A percentile compares a stretch with the other conserved stretches of the same genome.
phyloP scores from a whole-genome alignment of 1,140 invertebrate species.

The Bacillus rossius region DNA sequence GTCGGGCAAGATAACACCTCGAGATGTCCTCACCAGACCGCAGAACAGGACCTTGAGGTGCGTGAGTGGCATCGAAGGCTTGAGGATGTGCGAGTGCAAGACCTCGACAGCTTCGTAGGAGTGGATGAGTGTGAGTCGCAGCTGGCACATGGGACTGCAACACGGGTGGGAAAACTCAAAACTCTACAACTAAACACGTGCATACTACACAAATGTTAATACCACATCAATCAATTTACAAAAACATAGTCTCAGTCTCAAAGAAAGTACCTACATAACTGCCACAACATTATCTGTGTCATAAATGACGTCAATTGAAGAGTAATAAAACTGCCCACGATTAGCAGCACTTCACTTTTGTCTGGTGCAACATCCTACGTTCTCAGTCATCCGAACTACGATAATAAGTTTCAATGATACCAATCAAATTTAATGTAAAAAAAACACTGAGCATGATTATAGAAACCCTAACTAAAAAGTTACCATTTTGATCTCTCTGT shows the following conservation, averaged over 20 bases:
- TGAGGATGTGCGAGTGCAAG: constrained; percentile 56
- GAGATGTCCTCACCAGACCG: constrained; percentile 48
- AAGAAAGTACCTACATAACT: background rate
- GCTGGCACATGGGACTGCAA: constrained; percentile 52
- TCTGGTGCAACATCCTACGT: no score
- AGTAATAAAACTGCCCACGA: no score
- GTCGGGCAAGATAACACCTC: background rate
- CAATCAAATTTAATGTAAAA: no score
- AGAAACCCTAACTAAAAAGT: no score
- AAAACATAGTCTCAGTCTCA: background rate
- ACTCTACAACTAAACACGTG: no score
- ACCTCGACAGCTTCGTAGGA: constrained; percentile 59
- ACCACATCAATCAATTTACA: background rate
- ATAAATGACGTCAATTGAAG: no score
- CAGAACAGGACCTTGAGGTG: constrained; percentile 72
- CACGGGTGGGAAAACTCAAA: constrained; percentile 22
- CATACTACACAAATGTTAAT: background rate
- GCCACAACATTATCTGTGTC: no score
- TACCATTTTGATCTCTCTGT: no score
- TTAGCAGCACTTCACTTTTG: no score
- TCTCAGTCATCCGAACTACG: no score
- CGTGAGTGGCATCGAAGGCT: constrained; percentile 63
- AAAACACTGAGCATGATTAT: no score
- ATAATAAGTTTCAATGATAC: no score
- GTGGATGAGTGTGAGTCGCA: constrained; percentile 67